A percentile compares a stretch with the other conserved stretches of the same genome.
phyloP scores from a whole-genome alignment of 2,888 invertebrate genomes.

The Celastrina argiolus region DNA sequence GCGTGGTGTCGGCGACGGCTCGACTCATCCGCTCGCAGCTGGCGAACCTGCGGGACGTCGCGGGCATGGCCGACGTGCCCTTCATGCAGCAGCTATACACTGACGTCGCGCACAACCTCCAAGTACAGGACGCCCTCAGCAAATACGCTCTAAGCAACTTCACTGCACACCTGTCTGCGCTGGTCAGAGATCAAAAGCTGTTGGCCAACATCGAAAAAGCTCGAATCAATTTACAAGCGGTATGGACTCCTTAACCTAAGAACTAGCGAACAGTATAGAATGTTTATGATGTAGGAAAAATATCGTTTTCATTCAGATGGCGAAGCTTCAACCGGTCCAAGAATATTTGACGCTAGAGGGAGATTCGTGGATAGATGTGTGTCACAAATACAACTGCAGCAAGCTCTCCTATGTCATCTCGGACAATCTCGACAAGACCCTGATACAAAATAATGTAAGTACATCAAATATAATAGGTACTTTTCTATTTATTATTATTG shows the following conservation, averaged over 20 bases:
- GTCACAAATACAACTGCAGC: slow-evolving; percentile 46
- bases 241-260: neutral
- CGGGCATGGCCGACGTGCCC: slow-evolving; percentile 47
- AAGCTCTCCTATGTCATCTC: slow-evolving; percentile 39
- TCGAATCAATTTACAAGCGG: slow-evolving; percentile 7
- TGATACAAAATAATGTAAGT: slow-evolving; percentile 47
- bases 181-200: neutral
- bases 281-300: neutral
- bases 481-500: no score
- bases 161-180: slow-evolving; percentile 32
- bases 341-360: slow-evolving; percentile 37
- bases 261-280: neutral
- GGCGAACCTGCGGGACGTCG: slow-evolving; percentile 57
- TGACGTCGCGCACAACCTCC: slow-evolving; percentile 50
- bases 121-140: slow-evolving; percentile 43
- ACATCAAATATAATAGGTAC: no score
- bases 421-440: slow-evolving; percentile 44
- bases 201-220: neutral
- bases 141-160: slow-evolving; percentile 41
- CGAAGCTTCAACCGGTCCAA: slow-evolving; percentile 32
- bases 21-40: slow-evolving; percentile 52
- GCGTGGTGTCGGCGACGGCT: slow-evolving; percentile 48
- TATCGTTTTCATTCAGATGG: slow-evolving; percentile 39
- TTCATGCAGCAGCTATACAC: slow-evolving; percentile 46
- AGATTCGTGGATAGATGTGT: slow-evolving; percentile 43